Conservation (phyloP, 2,113 vertebrate genomes). For the Petromus typicus region DNA sequence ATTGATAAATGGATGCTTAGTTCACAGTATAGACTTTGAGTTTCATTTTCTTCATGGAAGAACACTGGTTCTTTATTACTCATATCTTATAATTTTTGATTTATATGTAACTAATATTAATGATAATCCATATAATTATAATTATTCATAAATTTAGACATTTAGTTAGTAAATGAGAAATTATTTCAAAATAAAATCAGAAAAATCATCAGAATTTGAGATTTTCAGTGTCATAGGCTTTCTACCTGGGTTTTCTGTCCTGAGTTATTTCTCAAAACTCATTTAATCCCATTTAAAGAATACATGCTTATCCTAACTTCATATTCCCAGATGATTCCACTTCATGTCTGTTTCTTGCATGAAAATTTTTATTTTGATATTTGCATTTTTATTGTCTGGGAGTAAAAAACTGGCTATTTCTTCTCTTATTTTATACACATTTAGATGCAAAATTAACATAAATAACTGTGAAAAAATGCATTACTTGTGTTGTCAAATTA, state of each 20-base stretch:
- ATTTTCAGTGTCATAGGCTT: background rate
- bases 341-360: background rate
- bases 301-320: background rate
- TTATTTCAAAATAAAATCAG: background rate
- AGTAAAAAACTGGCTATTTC: background rate
- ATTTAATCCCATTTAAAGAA: background rate
- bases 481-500: background rate
- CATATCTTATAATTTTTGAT: background rate
- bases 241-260: background rate
- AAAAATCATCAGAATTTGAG: slow-evolving; percentile 27
- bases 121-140: background rate
- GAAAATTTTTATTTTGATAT: background rate
- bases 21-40: background rate
- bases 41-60: slow-evolving; percentile 28
- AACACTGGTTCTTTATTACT: background rate
- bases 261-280: background rate
- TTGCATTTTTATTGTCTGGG: background rate
- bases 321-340: background rate
- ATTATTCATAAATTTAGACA: background rate
- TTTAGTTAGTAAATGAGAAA: background rate
- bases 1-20: background rate
- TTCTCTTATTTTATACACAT: background rate
- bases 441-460: background rate
- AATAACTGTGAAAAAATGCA: background rate
- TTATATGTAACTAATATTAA: background rate